These are phyloP conservation scores for Porites lobata DNA, from an alignment of 92 coral and sea anemone genomes.

Conservation along the genomic window DNA sequence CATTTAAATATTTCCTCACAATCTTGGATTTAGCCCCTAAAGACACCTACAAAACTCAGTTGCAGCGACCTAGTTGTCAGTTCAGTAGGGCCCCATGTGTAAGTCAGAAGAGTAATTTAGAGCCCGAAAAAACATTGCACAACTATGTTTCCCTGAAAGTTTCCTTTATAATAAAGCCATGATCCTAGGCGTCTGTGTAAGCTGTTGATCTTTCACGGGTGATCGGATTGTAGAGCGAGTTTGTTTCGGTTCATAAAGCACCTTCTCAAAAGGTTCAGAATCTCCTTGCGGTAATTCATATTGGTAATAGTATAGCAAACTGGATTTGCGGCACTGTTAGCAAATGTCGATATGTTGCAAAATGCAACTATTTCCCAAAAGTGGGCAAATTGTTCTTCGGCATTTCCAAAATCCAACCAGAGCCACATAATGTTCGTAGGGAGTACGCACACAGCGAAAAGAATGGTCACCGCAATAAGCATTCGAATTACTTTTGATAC, in stretches of 20 bases:
- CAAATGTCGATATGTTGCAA: slow-evolving; percentile 88
- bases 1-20: too few relatives aligned
- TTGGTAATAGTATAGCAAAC: slow-evolving; percentile 87
- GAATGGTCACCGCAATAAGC: slow-evolving; percentile 85
- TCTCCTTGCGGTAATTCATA: slow-evolving; percentile 84
- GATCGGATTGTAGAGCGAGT: slow-evolving; percentile 15
- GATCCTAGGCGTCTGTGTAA: slow-evolving; percentile 1
- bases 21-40: too few relatives aligned
- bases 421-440: slow-evolving; percentile 96
- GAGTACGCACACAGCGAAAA: slow-evolving; percentile 88
- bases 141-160: not conserved
- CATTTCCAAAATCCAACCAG: slow-evolving; percentile 95
- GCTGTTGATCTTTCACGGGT: slow-evolving; percentile 9
- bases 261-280: slow-evolving; percentile 46
- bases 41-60: too few relatives aligned
- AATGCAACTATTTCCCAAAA: slow-evolving; percentile 94
- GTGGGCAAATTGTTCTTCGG: slow-evolving; percentile 62
- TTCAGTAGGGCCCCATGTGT: too few relatives aligned
- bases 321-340: slow-evolving; percentile 98
- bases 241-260: slow-evolving; percentile 22
- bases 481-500: slow-evolving; percentile 89
- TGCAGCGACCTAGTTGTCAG: too few relatives aligned
- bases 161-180: not conserved
- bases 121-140: too few relatives aligned
- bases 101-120: too few relatives aligned